These are phyloP conservation scores for Lepidothrix coronata DNA, from an alignment of 2,113 vertebrate genomes.

Conservation along the genomic window DNA sequence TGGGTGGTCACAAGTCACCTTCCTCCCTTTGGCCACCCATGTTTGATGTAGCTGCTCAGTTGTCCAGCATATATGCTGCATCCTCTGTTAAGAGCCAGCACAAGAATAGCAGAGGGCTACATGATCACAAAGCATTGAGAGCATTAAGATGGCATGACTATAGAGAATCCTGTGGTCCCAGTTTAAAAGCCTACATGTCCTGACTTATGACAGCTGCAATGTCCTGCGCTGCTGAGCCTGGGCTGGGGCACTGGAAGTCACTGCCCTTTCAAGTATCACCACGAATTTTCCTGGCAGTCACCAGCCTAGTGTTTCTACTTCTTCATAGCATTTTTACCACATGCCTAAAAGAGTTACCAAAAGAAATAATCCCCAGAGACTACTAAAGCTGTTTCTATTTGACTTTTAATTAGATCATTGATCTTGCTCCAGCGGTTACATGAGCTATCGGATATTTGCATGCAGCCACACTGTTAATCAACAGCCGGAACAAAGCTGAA, in stretches of 20 bases:
- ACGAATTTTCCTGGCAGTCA: not conserved
- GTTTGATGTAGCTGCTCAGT: rapidly evolving
- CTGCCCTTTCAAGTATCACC: not conserved
- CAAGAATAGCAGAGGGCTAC: not conserved
- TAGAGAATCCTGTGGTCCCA: rapidly evolving
- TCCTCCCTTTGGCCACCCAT: not conserved
- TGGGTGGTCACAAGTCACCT: not conserved
- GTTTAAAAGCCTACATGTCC: not conserved
- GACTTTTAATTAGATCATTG: constrained; percentile 39
- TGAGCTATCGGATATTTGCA: constrained; percentile 27
- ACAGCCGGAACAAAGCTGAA: constrained; percentile 2
- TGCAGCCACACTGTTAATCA: constrained; percentile 13
- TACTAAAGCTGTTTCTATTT: constrained; percentile 11
- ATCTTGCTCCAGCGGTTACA: constrained; percentile 25
- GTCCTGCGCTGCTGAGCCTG: not conserved
- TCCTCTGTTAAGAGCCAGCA: not conserved
- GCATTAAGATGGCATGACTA: not conserved
- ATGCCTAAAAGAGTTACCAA: not conserved
- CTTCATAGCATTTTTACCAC: not conserved
- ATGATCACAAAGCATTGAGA: not conserved
- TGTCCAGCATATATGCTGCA: not conserved
- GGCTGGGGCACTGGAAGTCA: not conserved
- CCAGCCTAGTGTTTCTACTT: not conserved
- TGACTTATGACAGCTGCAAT: not conserved
- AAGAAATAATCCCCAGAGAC: not conserved